Conservation (phyloP, 1,140 invertebrate species). For the Aphaenogaster rudis region DNA sequence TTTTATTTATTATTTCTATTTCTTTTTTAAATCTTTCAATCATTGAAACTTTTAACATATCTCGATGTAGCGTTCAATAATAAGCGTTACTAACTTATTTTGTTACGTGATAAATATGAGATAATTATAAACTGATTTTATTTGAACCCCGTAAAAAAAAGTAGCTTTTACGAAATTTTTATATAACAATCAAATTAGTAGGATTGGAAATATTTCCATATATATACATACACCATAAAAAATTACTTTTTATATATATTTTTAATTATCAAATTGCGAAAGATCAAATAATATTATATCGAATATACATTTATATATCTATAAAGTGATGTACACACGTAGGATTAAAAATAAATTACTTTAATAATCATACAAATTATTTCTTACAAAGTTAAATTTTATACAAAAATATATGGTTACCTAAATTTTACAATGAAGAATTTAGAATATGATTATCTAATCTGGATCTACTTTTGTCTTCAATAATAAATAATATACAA, state of each 20-base stretch:
- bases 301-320: not conserved
- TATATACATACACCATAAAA: not conserved
- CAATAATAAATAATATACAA: not conserved
- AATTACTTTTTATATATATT: not conserved
- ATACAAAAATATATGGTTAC: not conserved
- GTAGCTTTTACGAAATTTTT: not conserved
- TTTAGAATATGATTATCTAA: not conserved
- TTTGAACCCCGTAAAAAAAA: not conserved
- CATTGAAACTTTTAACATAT: not conserved
- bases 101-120: not conserved
- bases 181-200: not conserved
- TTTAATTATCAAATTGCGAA: not conserved
- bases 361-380: not conserved
- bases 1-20: slow-evolving; percentile 17
- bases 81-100: not conserved
- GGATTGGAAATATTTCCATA: too few relatives aligned
- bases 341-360: not conserved
- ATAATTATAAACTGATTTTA: not conserved
- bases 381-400: not conserved
- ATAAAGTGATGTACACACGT: not conserved
- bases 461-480: not conserved
- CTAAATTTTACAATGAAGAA: not conserved
- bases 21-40: slow-evolving; percentile 76
- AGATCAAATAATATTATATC: not conserved
- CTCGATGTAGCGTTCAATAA: not conserved